These are phyloP conservation scores for Leptinotarsa peninsularis DNA, from an alignment of 2,888 invertebrate genomes.

Conservation along the genomic window DNA sequence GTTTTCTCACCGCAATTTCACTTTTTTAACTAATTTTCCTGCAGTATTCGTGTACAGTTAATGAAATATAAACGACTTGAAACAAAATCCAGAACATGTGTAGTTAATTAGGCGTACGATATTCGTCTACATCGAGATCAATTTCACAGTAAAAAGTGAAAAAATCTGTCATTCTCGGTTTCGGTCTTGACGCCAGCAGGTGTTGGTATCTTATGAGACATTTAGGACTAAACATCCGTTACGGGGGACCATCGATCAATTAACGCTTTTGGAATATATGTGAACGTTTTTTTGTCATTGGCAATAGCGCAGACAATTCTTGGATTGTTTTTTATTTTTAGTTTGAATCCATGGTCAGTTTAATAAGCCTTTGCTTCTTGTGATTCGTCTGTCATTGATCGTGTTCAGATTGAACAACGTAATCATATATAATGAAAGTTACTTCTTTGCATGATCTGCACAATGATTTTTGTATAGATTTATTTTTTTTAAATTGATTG, in stretches of 20 bases:
- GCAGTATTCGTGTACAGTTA: slow-evolving; percentile 28
- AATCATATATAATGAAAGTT: too few relatives aligned
- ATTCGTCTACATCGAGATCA: slow-evolving; percentile 56
- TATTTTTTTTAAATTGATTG: too few relatives aligned
- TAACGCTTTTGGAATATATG: slow-evolving; percentile 41
- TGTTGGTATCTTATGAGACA: slow-evolving; percentile 54
- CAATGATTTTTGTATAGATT: too few relatives aligned
- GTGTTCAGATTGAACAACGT: too few relatives aligned
- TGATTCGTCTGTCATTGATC: too few relatives aligned
- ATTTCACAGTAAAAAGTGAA: slow-evolving; percentile 53
- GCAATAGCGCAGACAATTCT: background rate
- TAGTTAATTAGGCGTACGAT: slow-evolving; percentile 57
- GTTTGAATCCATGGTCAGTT: background rate
- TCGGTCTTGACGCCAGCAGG: slow-evolving; percentile 45
- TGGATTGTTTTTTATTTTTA: background rate
- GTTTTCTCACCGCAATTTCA: background rate
- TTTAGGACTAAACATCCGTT: slow-evolving; percentile 58
- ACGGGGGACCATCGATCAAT: slow-evolving; percentile 51
- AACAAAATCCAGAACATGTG: slow-evolving; percentile 54
- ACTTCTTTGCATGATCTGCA: too few relatives aligned
- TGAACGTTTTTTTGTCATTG: slow-evolving; percentile 28
- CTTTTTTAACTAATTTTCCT: background rate
- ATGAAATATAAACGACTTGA: slow-evolving; percentile 54
- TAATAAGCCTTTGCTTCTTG: too few relatives aligned
- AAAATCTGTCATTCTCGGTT: slow-evolving; percentile 49